Conservation (phyloP, 2,113 vertebrate genomes). For the Mobula hypostoma region DNA sequence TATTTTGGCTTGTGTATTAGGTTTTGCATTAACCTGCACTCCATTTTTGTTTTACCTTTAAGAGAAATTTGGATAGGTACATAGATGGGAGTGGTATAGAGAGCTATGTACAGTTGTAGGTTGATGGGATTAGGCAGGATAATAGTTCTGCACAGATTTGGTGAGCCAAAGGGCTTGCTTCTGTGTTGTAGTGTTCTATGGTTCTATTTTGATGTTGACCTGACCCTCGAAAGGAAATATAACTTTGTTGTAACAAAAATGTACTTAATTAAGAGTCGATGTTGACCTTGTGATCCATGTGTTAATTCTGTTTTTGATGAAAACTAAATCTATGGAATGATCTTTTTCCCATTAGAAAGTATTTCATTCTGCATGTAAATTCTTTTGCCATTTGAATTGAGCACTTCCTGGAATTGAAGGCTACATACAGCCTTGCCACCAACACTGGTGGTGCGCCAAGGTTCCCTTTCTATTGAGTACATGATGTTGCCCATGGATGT, state of each 20-base stretch:
- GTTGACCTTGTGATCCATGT: background rate
- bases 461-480: background rate
- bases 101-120: no score
- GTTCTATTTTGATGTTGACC: background rate
- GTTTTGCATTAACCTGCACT: no score
- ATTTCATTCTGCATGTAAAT: background rate
- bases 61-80: no score
- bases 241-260: background rate
- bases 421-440: background rate
- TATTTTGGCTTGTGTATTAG: background rate
- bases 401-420: background rate
- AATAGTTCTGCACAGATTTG: no score
- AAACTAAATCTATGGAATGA: background rate
- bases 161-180: no score
- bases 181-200: no score
- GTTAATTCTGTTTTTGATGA: background rate
- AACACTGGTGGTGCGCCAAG: background rate
- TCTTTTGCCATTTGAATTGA: background rate
- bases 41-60: no score
- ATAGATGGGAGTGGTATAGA: no score
- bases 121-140: no score
- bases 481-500: background rate
- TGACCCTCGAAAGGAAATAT: background rate
- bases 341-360: background rate
- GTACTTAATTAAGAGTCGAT: background rate